Evolutionary conservation across 2,797 vertebrate genomes (phyloP).

Genomic region (Synaphobranchus kaupii): DNA sequence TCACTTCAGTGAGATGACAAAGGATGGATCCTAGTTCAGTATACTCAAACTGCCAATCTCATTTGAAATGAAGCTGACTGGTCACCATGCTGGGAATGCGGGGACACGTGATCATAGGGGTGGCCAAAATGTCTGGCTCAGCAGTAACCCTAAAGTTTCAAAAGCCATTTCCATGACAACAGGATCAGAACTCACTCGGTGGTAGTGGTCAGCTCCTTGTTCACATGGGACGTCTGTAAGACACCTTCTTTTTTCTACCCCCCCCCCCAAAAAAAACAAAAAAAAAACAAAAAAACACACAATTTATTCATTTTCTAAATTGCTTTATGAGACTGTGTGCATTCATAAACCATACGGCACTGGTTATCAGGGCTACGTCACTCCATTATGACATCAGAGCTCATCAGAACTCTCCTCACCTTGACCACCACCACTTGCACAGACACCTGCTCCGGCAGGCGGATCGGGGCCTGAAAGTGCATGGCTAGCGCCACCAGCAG

Average conservation of each 20-base stretch:
- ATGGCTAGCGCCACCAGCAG: constrained; percentile 88
- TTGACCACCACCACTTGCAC: constrained; percentile 90
- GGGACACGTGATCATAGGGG: too few species aligned
- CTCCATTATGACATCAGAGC: not conserved
- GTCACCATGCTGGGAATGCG: too few species aligned
- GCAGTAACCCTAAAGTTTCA: not conserved
- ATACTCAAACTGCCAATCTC: not conserved
- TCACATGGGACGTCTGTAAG: constrained; percentile 85
- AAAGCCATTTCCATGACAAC: not conserved
- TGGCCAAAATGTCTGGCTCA: not conserved
- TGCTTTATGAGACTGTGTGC: not conserved
- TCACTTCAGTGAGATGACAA: not conserved
- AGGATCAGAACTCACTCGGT: constrained; percentile 83
- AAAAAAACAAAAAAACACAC: not conserved
- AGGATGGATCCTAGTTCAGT: not conserved
- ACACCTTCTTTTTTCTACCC: constrained; percentile 90
- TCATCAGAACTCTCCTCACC: constrained; percentile 70
- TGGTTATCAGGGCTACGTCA: not conserved
- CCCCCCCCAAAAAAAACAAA: constrained; percentile 20
- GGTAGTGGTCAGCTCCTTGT: constrained; percentile 91
- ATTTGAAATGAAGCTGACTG: too few species aligned
- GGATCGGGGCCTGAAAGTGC: constrained; percentile 91
- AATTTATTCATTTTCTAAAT: not conserved
- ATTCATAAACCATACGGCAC: not conserved
- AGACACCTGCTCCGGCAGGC: constrained; percentile 91